phyloP scores from a whole-genome alignment of 2,797 vertebrate genomes.

The Adelosebastes latens region DNA sequence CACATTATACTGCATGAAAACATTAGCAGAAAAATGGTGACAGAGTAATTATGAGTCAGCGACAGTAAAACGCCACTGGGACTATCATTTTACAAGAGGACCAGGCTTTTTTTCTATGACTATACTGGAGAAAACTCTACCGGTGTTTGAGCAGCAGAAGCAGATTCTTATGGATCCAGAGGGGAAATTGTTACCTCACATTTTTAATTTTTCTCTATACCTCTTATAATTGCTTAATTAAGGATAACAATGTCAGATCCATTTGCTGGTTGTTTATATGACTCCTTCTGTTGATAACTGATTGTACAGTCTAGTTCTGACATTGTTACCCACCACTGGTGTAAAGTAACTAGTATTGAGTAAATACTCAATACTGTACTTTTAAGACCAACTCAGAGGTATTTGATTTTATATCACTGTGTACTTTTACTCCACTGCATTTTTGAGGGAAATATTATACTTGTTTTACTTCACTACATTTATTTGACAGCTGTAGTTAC shows the following conservation, averaged over 20 bases:
- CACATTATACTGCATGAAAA: slow-evolving; percentile 55
- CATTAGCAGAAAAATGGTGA: slow-evolving; percentile 63
- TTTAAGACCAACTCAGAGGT: not conserved
- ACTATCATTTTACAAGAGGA: slow-evolving; percentile 64
- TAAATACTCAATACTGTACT: not conserved
- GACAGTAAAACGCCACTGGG: slow-evolving; percentile 56
- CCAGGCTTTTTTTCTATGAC: slow-evolving; percentile 20
- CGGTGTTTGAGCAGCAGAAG: slow-evolving; percentile 17
- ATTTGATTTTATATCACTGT: not conserved
- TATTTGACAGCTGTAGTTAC: not conserved
- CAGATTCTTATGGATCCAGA: slow-evolving; percentile 20
- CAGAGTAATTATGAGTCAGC: slow-evolving; percentile 70
- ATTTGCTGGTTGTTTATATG: not conserved
- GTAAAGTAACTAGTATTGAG: not conserved
- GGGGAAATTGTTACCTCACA: slow-evolving; percentile 2
- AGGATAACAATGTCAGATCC: slow-evolving; percentile 1
- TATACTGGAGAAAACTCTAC: slow-evolving; percentile 40
- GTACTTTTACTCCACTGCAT: not conserved
- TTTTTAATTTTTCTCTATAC: not conserved
- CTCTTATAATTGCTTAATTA: slow-evolving; percentile 16
- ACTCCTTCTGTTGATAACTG: not conserved
- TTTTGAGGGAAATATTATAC: not conserved
- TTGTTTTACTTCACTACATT: not conserved
- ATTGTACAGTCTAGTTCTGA: not conserved
- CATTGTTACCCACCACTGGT: not conserved